Conservation (phyloP, 2,797 vertebrate species). For the Danio tinwini region DNA sequence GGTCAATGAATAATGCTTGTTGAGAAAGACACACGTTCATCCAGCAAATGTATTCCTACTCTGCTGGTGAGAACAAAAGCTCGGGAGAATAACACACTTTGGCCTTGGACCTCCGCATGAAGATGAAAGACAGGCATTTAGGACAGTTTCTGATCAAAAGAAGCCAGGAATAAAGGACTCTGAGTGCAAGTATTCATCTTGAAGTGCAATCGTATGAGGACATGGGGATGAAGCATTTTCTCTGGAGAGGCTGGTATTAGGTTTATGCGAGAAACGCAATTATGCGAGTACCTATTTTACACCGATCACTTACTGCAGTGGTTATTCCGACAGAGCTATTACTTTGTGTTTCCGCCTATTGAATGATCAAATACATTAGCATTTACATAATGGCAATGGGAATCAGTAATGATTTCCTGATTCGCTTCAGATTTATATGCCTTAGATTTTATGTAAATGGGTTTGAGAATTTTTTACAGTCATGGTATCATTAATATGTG, state of each 20-base stretch:
- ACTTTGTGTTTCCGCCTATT: conserved; percentile 1
- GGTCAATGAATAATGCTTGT: conserved; percentile 58
- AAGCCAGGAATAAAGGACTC: conserved; percentile 48
- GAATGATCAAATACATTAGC: conserved; percentile 16
- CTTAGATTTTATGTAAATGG: background rate
- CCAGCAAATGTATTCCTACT: conserved; percentile 42
- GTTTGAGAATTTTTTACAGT: background rate
- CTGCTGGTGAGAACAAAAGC: conserved; percentile 56
- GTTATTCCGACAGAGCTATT: conserved; percentile 14
- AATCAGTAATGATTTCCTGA: background rate
- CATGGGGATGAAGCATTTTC: conserved; percentile 38
- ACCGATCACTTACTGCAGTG: background rate
- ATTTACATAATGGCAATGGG: background rate
- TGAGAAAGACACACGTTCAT: conserved; percentile 42
- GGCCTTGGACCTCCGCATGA: conserved; percentile 52
- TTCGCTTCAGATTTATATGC: background rate
- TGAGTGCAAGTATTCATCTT: conserved; percentile 44
- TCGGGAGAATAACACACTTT: conserved; percentile 55
- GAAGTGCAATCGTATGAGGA: conserved; percentile 17
- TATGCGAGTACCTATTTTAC: conserved; percentile 31
- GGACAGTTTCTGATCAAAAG: conserved; percentile 61
- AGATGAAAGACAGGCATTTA: conserved; percentile 50
- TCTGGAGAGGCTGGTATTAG: conserved; percentile 30
- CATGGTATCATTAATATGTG: background rate
- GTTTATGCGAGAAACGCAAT: conserved; percentile 32